Conservation (phyloP, 2,888 invertebrate species). For the Orchesella flavescens region DNA sequence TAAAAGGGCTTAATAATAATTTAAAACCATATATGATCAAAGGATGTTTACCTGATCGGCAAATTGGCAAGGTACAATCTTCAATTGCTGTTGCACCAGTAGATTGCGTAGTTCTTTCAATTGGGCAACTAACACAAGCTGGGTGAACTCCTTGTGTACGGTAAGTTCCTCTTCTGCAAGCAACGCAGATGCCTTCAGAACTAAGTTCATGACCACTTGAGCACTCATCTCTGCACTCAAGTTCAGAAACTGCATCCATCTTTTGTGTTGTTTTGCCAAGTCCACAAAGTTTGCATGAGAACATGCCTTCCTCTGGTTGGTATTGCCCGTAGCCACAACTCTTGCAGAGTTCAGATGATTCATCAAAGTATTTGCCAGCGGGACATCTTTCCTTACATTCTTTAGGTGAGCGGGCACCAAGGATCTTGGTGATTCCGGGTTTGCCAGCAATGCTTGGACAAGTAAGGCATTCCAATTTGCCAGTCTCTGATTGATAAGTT, state of each 20-base stretch:
- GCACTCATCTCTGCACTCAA: conserved; percentile 92
- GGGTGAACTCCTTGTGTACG: conserved; percentile 90
- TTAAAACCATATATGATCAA: background rate
- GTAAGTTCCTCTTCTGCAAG: conserved; percentile 91
- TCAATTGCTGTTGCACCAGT: conserved; percentile 88
- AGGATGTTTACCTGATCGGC: conserved; percentile 79
- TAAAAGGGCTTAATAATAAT: background rate
- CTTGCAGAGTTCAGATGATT: conserved; percentile 88
- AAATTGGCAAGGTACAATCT: conserved; percentile 93
- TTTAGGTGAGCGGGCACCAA: conserved; percentile 83
- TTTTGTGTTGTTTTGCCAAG: conserved; percentile 93
- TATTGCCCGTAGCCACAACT: conserved; percentile 96
- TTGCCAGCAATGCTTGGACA: conserved; percentile 94
- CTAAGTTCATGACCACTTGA: conserved; percentile 88
- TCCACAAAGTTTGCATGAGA: conserved; percentile 90
- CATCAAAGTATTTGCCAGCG: conserved; percentile 94
- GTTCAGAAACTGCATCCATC: conserved; percentile 87
- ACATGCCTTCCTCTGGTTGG: conserved; percentile 92
- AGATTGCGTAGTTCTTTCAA: conserved; percentile 91
- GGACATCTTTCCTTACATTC: conserved; percentile 84
- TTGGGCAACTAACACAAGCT: conserved; percentile 89
- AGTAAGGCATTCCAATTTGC: conserved; percentile 89
- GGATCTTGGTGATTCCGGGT: conserved; percentile 88
- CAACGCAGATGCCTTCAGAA: conserved; percentile 91
- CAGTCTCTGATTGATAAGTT: conserved; percentile 93